Evolutionary conservation across 1,140 invertebrate genomes (phyloP), one percentile per base, ranked within the genome.

Genomic region (Cyclina sinensis): DNA sequence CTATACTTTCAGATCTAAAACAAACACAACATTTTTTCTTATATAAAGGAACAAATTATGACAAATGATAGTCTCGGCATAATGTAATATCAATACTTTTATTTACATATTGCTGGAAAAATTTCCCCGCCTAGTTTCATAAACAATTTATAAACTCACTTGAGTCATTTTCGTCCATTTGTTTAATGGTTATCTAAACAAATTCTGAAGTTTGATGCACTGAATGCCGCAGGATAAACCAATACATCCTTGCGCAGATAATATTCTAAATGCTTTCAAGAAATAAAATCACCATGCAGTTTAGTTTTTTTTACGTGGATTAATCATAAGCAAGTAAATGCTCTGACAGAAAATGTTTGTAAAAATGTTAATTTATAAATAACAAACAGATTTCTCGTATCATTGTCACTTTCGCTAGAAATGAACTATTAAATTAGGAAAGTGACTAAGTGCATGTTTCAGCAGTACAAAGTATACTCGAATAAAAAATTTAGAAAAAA

Each of bases 141-240:
- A 78, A 78, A 78, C 74, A 78, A n/a, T 78, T 78, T 54, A 54
- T 21, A 78, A 30, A 51, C 2, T 18, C 46, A 30, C 27, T 7
- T 30, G 74, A 78, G 21, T 14, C 46, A 16, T 54, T 54, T 78
- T 78, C 54, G 46, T 78, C 24, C 27, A 78, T 78, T 78, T 78
- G 74, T 78, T 78, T 78, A 78, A 78, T 16, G 4, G 27, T 27
- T 30, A 32, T 21, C 30, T 78, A 78, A 78, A 78, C 68, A 73
- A 73, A 39, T 9, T 9, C 21, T 48, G n/a, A 24, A 39, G 30
- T 39, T 51, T 21, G 9, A 5, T 57, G 74, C 74, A 78, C 74
- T 16, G 16, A 35, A 12, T 32, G 0, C 74, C 24, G 4, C n/a
- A 21, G 24, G 12, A 9, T 46, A 76, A 48, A 1, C n/a, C 32